Evolutionary conservation across 2,113 vertebrate species (phyloP).

Genomic region (Odontophorus gujanensis): DNA sequence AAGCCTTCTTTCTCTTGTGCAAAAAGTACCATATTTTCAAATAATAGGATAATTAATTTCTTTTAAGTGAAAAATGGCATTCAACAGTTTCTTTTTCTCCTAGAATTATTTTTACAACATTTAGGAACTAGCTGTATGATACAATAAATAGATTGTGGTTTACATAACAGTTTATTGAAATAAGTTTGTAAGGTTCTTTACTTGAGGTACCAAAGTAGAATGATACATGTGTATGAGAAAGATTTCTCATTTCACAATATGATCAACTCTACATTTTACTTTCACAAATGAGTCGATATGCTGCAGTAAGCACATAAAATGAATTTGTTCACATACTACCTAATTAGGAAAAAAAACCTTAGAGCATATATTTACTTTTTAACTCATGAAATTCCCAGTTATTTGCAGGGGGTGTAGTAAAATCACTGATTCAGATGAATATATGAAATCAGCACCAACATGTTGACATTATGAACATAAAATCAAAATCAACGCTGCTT

Average conservation of each 20-base stretch:
- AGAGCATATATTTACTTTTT: fast-evolving
- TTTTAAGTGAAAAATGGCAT: not conserved
- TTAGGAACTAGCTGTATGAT: not conserved
- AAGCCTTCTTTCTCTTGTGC: not conserved
- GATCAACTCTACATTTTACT: not conserved
- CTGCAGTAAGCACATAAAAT: not conserved
- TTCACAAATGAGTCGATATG: not conserved
- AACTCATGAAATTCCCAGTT: not conserved
- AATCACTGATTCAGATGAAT: not conserved
- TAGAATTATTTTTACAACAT: not conserved
- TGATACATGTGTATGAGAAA: not conserved
- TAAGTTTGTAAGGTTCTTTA: not conserved
- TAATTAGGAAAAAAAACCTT: not conserved
- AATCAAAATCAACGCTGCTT: not conserved
- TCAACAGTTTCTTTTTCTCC: not conserved
- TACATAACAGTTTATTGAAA: not conserved
- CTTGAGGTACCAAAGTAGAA: not conserved
- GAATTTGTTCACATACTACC: not conserved
- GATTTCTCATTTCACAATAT: not conserved
- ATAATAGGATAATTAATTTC: fast-evolving
- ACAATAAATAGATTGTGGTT: not conserved
- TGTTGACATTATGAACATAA: not conserved
- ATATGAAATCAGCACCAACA: not conserved
- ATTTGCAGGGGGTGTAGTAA: not conserved
- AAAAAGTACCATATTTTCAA: not conserved